Evolutionary conservation across 2,797 vertebrate species (phyloP).

Genomic region (Epinephelus awoara): DNA sequence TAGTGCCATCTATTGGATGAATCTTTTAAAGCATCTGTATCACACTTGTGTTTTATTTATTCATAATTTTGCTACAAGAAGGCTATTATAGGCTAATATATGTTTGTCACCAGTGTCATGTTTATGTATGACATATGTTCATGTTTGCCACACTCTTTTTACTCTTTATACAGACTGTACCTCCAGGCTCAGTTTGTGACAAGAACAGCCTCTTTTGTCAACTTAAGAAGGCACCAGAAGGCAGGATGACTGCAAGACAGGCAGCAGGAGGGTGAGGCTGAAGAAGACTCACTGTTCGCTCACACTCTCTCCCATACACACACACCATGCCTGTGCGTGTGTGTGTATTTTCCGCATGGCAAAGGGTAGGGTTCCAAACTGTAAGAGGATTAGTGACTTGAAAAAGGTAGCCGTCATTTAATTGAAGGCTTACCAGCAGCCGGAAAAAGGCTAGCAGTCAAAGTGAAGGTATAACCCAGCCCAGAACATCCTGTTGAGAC

Average conservation of each 20-base stretch:
- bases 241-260: conserved; percentile 62
- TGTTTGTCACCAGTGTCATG: conserved; percentile 1
- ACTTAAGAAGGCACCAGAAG: conserved; percentile 72
- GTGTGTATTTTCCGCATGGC: conserved; percentile 75
- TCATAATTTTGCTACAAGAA: background rate
- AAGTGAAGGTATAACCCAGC: conserved; percentile 87
- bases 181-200: conserved; percentile 63
- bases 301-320: conserved; percentile 22
- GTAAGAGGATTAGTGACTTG: conserved; percentile 90
- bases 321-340: conserved; percentile 20
- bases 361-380: conserved; percentile 84
- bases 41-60: background rate
- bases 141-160: conserved; percentile 21
- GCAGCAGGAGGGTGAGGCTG: conserved; percentile 58
- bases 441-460: conserved; percentile 86
- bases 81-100: background rate
- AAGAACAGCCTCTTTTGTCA: conserved; percentile 71
- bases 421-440: conserved; percentile 89
- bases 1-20: no score
- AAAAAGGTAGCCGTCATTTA: conserved; percentile 90
- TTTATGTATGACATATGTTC: conserved; percentile 31
- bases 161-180: conserved; percentile 45
- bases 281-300: conserved; percentile 66
- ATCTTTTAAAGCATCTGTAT: background rate
- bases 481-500: conserved; percentile 86